These are phyloP conservation scores for Drosophila neonasuta DNA, from an alignment of 2,888 invertebrate genomes.

Conservation along the genomic window DNA sequence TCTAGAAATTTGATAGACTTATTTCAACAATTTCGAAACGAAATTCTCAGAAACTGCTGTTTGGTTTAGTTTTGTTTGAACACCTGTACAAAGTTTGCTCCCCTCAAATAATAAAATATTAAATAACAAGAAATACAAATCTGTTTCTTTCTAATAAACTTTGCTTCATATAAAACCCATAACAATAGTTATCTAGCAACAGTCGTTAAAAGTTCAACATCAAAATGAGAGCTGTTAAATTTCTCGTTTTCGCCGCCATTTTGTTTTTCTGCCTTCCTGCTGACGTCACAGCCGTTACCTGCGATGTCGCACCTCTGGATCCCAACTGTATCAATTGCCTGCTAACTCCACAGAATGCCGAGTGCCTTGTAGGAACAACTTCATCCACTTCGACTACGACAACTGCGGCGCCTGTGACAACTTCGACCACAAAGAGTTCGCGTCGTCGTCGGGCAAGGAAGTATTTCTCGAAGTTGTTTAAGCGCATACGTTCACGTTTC, in stretches of 20 bases:
- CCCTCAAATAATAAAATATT: neutral
- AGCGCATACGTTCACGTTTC: neutral
- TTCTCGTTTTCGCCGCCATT: conserved; percentile 22
- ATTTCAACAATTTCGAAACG: conserved; percentile 1
- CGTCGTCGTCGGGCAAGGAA: conserved; percentile 6
- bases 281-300: conserved; percentile 37
- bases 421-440: neutral
- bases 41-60: neutral
- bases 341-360: conserved; percentile 21
- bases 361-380: conserved; percentile 21
- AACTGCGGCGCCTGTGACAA: conserved; percentile 8
- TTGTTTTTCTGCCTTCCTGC: conserved; percentile 13
- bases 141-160: conserved; percentile 19
- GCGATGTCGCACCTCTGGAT: conserved; percentile 35
- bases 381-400: neutral
- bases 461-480: neutral
- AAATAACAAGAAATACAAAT: conserved; percentile 12
- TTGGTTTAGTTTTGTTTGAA: neutral
- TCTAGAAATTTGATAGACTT: neutral
- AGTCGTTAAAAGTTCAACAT: conserved; percentile 9
- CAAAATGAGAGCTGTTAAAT: conserved; percentile 37
- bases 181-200: neutral
- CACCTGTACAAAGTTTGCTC: conserved; percentile 39
- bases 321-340: conserved; percentile 33
- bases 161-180: conserved; percentile 5